Evolutionary conservation across 2,113 vertebrate species (phyloP), one percentile per base, ranked within the genome.

Genomic region (Campylomormyrus numenius): DNA sequence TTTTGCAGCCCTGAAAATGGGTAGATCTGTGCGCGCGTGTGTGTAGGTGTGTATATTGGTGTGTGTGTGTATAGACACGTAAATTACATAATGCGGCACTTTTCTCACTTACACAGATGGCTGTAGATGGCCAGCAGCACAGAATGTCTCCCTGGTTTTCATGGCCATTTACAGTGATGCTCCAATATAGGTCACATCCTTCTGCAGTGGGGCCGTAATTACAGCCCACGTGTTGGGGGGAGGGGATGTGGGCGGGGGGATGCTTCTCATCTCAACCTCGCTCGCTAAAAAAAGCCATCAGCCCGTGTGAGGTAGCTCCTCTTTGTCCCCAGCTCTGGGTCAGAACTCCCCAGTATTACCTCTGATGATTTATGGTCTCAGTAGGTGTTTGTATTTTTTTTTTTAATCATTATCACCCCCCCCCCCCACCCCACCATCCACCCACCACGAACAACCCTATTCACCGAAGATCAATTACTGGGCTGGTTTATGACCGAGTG

Each of bases 361-460:
- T 88, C 35, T 39, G 13, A 53, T 88, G 87, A 62, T 88, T 62
- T 88, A 88, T 88, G 53, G 39, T 46, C 88, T 66, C 8, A 31
- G 62, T 27, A 74, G 62, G 45, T 70, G 58, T 58, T 88, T 70
- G 24, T 58, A 39, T 42, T 45, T 84, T 84, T 89, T 89, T 77
- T 80, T 89, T 50, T 27, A 27, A 86, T 86, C 48, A 50, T 31
- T 86, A 49, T 49, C 46, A 85, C 46, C 10, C 21, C 46, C 11
- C 3, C 10, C 48, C 19, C 39, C n/a, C n/a, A n/a, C n/a, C 39
- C 77, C 70, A 1, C 4, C 39, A 10, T 77, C 31, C 35, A 1
- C 58, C 58, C 58, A 66, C n/a, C 24, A 27, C 58, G 3, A 77
- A 77, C 70, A 77, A 17, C 31, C 31, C 70, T 24, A 39, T 77